A percentile compares a stretch with the other conserved stretches of the same genome.
These are phyloP conservation scores for Peromyscus nudipes DNA, from an alignment of 2,797 vertebrate species.

Conservation along the genomic window DNA sequence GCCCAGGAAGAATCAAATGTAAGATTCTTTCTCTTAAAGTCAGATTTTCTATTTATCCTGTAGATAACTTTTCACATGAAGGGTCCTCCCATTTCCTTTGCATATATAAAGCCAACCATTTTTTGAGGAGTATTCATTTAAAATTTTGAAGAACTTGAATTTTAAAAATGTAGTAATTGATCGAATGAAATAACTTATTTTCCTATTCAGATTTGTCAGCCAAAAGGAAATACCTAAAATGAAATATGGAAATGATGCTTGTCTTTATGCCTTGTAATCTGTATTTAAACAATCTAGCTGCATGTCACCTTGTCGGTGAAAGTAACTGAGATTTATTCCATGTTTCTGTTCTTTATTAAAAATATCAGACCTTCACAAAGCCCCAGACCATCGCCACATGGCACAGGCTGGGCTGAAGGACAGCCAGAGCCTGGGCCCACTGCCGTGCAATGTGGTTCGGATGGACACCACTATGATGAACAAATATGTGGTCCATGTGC, in stretches of 20 bases:
- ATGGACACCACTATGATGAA: too few relatives aligned
- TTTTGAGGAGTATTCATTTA: not conserved
- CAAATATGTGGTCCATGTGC: too few relatives aligned
- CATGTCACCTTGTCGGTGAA: not conserved
- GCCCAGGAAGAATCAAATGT: not conserved
- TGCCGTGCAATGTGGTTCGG: too few relatives aligned
- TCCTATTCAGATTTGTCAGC: not conserved
- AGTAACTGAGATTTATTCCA: not conserved
- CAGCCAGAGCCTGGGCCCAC: too few relatives aligned
- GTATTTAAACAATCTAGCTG: not conserved
- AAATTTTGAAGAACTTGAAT: not conserved
- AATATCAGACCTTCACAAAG: not conserved
- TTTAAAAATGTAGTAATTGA: not conserved
- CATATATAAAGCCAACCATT: not conserved
- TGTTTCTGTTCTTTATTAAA: not conserved
- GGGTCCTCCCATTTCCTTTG: not conserved
- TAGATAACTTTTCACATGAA: not conserved
- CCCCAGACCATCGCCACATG: too few relatives aligned
- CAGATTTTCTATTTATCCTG: not conserved
- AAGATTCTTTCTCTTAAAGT: not conserved
- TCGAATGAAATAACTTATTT: not conserved
- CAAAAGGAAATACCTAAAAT: not conserved
- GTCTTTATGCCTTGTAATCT: not conserved
- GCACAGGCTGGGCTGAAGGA: too few relatives aligned
- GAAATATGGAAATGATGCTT: not conserved